A percentile compares a stretch with the other conserved stretches of the same genome.
Conservation (phyloP, 2,797 vertebrate species). For the Megalops cyprinoides region DNA sequence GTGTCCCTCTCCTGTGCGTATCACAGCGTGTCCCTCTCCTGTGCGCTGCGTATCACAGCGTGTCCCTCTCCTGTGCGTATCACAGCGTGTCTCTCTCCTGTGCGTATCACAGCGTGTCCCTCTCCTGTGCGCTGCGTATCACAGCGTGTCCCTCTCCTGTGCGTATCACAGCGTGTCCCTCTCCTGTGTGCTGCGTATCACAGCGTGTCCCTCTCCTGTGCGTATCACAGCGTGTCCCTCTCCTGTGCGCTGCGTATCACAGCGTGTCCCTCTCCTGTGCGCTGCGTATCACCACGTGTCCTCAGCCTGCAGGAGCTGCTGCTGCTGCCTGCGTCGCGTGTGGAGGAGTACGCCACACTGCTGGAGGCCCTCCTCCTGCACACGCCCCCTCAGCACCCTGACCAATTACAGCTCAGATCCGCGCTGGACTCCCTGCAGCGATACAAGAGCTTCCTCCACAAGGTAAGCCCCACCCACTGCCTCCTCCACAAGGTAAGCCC, state of each 20-base stretch:
- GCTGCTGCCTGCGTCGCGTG: constrained; percentile 74
- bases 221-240: not conserved
- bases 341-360: constrained; percentile 80
- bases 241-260: not conserved
- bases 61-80: no score
- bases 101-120: no score
- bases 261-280: not conserved
- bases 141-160: constrained; percentile 10
- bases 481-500: no score
- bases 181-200: not conserved
- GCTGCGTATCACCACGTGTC: constrained; percentile 23
- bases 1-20: no score
- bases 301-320: constrained; percentile 84
- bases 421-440: constrained; percentile 68
- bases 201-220: constrained; percentile 10
- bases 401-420: constrained; percentile 68
- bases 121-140: not conserved
- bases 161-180: no score
- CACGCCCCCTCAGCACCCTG: constrained; percentile 71
- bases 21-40: not conserved
- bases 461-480: no score
- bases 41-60: not conserved
- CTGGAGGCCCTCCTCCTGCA: constrained; percentile 77
- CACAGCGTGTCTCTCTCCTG: no score
- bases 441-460: constrained; percentile 70